These are phyloP conservation scores for Cynodonichthys magdalenae DNA, from an alignment of 2,797 vertebrate genomes.

Conservation along the genomic window DNA sequence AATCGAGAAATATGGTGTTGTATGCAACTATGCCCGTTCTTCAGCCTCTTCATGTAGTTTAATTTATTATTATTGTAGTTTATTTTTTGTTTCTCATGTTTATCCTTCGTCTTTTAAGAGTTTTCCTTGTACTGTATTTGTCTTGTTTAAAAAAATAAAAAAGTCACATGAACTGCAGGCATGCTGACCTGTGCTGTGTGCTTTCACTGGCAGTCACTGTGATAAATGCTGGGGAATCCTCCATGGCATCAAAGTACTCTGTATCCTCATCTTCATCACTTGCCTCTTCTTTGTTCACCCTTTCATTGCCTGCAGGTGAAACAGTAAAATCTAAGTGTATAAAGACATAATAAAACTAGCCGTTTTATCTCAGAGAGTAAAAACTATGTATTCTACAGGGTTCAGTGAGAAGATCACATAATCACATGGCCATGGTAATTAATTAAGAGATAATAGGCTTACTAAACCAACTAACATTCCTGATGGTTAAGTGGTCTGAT, in stretches of 20 bases:
- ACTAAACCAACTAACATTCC: slow-evolving; percentile 55
- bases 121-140: neutral
- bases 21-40: neutral
- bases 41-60: too few relatives aligned
- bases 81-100: too few relatives aligned
- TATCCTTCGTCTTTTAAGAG: too few relatives aligned
- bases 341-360: slow-evolving; percentile 9
- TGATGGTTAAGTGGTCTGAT: slow-evolving; percentile 44
- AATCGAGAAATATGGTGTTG: neutral
- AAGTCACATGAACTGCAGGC: neutral
- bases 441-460: slow-evolving; percentile 69
- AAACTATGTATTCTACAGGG: slow-evolving; percentile 26
- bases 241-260: slow-evolving; percentile 99
- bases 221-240: slow-evolving; percentile 95
- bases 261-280: slow-evolving; percentile 99
- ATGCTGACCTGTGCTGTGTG: slow-evolving; percentile 90
- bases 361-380: slow-evolving; percentile 7
- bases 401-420: slow-evolving; percentile 38
- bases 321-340: slow-evolving; percentile 28
- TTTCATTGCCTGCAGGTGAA: slow-evolving; percentile 76
- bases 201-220: slow-evolving; percentile 92
- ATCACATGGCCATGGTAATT: slow-evolving; percentile 59
- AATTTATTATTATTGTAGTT: too few relatives aligned
- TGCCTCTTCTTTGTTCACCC: slow-evolving; percentile 89
- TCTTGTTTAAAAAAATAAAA: neutral